Base-by-base conservation (phyloP, 2,888 invertebrate species). In the Anarsia innoxiella region DNA sequence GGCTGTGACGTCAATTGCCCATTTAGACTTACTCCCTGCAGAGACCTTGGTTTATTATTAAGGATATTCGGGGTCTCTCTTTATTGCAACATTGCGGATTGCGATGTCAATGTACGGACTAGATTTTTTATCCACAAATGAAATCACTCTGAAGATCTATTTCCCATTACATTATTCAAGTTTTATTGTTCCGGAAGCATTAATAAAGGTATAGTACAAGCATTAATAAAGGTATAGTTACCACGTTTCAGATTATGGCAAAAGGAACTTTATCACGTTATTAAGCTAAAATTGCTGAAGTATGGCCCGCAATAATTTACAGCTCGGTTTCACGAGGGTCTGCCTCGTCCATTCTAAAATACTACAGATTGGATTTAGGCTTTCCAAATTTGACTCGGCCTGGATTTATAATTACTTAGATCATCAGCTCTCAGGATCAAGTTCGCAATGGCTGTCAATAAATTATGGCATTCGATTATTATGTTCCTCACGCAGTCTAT, bases 1-100 rank as follows among this genome's bases (percentile, higher is more conserved):
- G 44, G 44, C 42, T 52, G 53, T 66, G 62, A 72, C 65, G 65
- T 65, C 60, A 63, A 59, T 47, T 31, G 32, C 14, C 37, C 41
- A 43, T 51, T n/a, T 32, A 27, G 31, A 35, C 36, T 19, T 39
- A 37, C 31, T 26, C 32, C 12, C 12, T 40, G 43, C 29, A 26
- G 40, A 40, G 49, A 44, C 60, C 56, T 53, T 54, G 53, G 42
- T 39, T 26, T 41, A 45, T 47, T 42, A 41, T 54, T 53, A 45
- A 40, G 42, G 31, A 48, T 31, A 32, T 37, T 41, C 25, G 23
- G 27, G n/a, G 25, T 26, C 16, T 9, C 27, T 16, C 29, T 33
- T 29, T 23, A 33, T 15, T 23, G 16, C 28, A 3, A 12, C 23
- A 5, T n/a, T 19, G 19, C 8, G 8, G 3, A 8, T 19, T 19